phyloP scores from a whole-genome alignment of 2,113 vertebrate species.

The Ahaetulla prasina region DNA sequence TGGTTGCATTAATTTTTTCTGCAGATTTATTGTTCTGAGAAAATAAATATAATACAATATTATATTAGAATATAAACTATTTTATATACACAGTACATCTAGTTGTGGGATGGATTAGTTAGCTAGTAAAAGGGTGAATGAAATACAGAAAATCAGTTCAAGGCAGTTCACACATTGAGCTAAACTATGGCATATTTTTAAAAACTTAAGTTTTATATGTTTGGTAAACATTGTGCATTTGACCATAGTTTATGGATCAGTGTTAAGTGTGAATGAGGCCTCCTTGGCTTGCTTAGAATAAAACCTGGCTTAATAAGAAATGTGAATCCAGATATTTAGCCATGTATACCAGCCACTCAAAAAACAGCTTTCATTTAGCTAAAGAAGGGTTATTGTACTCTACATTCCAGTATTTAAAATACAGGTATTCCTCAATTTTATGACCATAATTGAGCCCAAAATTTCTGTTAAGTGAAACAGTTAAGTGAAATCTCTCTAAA shows the following conservation, averaged over 20 bases:
- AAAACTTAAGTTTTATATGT: neutral
- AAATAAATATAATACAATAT: neutral
- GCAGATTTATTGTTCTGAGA: neutral
- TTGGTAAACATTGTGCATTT: neutral
- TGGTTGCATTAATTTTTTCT: neutral
- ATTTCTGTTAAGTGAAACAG: neutral
- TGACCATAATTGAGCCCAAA: neutral
- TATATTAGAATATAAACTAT: neutral
- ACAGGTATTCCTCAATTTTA: neutral
- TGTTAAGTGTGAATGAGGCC: neutral
- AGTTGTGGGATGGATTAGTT: neutral
- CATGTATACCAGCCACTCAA: neutral
- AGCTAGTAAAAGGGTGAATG: neutral
- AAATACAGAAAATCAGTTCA: neutral
- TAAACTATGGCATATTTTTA: neutral
- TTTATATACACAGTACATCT: neutral
- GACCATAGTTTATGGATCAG: neutral
- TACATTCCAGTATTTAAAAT: neutral
- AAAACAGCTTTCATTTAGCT: neutral
- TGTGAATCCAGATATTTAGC: neutral
- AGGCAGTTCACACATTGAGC: neutral
- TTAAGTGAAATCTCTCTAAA: no score
- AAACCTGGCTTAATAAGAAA: neutral
- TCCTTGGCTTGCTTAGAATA: neutral
- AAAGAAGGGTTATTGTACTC: neutral